Base-by-base conservation (phyloP, 2,113 vertebrate species). In the Ranitomeya variabilis region DNA sequence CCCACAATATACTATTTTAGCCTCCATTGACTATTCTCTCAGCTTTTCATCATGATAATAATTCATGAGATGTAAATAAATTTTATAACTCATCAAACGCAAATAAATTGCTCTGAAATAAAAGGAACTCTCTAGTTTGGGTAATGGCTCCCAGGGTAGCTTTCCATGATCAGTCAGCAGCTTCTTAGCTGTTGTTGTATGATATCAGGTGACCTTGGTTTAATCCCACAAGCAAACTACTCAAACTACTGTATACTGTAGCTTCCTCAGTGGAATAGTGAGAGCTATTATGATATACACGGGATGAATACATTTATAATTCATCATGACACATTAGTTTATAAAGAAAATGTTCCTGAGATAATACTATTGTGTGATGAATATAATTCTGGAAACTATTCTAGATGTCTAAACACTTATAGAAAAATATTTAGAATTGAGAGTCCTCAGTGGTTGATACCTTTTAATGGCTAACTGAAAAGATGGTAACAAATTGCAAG, bases 291-390 rank as follows among this genome's bases (percentile, higher is more conserved):
- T 52, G 78, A 86, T 15, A 19, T 77, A n/a, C 31, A 84, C 57
- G 66, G 52, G 86, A 15, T n/a, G 23, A 8, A 55, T 80, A 74
- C 26, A 52, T 90, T 55, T 19, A 83, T 89, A 89, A 90, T 19
- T 80, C 89, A 91, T 80, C 89, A 91, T 89, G 84, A 83, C 86
- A 92, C 90, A 80, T 62, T 87, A 76, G 78, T 71, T 86, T 83
- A 78, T 6, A 66, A 1, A 13, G 60, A 59, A 90, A 64, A 59
- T 66, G 88, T 69, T 81, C 67, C 86, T 84, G 51, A 76, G 90
- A 19, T 83, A 69, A 90, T 76, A 51, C 13, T 51, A 76, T 5
- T 76, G 71, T 21, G 2, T 10, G 73, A 19, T 74, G 9, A 45
- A 74, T 74, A 18, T 74, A 18, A 76, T 21, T 76, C 6, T 74